Base-by-base conservation (phyloP, 2,797 vertebrate genomes). In the Coccyzus lansbergi region DNA sequence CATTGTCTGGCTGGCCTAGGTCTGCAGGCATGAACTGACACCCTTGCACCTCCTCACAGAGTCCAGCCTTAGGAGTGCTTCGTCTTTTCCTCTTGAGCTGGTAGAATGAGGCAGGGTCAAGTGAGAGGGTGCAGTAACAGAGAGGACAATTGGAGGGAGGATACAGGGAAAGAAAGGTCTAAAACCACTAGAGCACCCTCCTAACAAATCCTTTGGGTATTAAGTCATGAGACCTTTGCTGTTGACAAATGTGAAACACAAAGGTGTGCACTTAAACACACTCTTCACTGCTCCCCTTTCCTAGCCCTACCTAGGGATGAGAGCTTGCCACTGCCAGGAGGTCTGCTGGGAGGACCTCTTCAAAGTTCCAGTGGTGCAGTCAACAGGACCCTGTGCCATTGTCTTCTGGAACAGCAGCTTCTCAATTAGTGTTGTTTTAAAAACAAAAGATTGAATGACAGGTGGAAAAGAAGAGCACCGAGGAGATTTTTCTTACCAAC, bases 271-370 rank as follows among this genome's bases (percentile, higher is more conserved):
- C 44, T 34, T 59, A 26, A 31, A 75, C 9, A 34, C 6, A 4
- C 3, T 4, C 20, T 29, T 34, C 10, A 1, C 33, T 48, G 44
- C 6, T 29, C 14, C 12, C 25, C 2, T 1, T 5, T 28, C 12
- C 34, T n/a, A n/a, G 29, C 19, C 49, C n/a, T 16, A 8, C 20
- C 55, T 14, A 31, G 51, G 70, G 51, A 58, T 10, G n/a, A 10
- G 69, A 64, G 17, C 4, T 38, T 42, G 44, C 33, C 34, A 3
- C 21, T 55, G 72, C 16, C 5, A n/a, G 58, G 31, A 65, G 18
- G 9, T 48, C n/a, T 86, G 22, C 69, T 31, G 31, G 33, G 25
- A n/a, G 5, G 16, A 51, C 17, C 12, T 28, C 48, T 36, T 31
- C 46, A 24, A 38, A 48, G 52, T 19, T 26, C 21, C 36, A 65